Evolutionary conservation across 2,888 invertebrate species (phyloP), one percentile per base, ranked within the genome.

Genomic region (Auanema freiburgensis): DNA sequence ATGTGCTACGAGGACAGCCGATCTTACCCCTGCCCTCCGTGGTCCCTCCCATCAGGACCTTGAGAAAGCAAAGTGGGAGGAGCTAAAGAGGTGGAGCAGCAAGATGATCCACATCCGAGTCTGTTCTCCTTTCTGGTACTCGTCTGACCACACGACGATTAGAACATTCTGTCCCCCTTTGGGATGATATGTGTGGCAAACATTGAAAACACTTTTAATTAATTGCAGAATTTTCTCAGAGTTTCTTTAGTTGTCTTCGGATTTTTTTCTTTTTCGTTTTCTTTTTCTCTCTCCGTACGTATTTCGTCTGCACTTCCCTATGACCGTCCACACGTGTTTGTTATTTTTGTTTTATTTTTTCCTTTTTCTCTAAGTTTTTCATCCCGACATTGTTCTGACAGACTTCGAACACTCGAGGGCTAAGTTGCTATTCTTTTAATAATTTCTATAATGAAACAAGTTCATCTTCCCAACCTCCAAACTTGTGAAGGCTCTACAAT

Each of bases 1-100:
- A 46, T 21, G 46, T 46, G 46, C 46, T 46, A 46, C 33, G 33
- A 33, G 33, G 33, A 33, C 33, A 33, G 46, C 21, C 21, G 46
- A 46, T 46, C 21, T 21, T 16, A 18, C 46, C 21, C 46, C 21
- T 46, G 46, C 21, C 46, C 16, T 21, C 46, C 16, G 16, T 21
- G 46, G 16, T 46, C 46, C 21, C 16, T 5, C 21, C 46, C 46
- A 18, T 21, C 46, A 21, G 46, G 46, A 46, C 33, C 33, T 33
- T 33, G 33, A 33, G 33, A 33, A 33, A 33, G 33, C 33, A 33
- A 33, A 33, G 8, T 33, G 33, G 33, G 33, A 33, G 33, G 33
- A 33, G 33, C 33, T 33, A 33, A 33, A 33, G 33, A 33, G 33
- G 33, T 33, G 33, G 33, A 33, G 33, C 33, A 33, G 33, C 33